Evolutionary conservation across 1,140 invertebrate species (phyloP).

Genomic region (Ips nitidus): DNA sequence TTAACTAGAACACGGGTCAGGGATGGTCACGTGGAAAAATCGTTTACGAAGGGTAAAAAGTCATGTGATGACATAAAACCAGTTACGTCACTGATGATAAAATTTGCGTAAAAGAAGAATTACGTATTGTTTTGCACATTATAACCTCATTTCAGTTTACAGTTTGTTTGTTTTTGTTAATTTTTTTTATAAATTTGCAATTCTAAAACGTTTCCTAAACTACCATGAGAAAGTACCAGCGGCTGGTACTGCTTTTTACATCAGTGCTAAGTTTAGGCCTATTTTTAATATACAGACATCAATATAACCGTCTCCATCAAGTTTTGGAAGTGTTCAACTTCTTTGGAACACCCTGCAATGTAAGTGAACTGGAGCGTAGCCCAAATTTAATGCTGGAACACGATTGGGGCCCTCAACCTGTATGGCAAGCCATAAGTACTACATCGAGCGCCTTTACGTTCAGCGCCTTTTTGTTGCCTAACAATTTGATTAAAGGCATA

Average conservation of each 20-base stretch:
- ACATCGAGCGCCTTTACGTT: constrained; percentile 54
- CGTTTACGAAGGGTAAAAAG: no score
- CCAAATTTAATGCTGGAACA: constrained; percentile 52
- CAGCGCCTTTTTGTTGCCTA: constrained; percentile 57
- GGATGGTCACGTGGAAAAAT: no score
- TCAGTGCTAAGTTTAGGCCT: constrained; percentile 67
- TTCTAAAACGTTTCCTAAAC: not conserved
- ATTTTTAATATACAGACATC: constrained; percentile 73
- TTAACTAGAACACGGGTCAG: no score
- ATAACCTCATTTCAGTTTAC: no score
- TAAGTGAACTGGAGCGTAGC: constrained; percentile 55
- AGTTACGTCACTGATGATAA: no score
- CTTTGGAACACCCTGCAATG: constrained; percentile 64
- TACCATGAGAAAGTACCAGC: constrained; percentile 74
- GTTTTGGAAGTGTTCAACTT: constrained; percentile 77
- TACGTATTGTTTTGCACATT: no score
- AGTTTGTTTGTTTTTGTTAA: no score
- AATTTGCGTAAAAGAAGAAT: no score
- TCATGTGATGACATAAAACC: no score
- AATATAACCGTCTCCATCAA: constrained; percentile 73
- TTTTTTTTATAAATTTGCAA: no score
- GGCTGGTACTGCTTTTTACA: constrained; percentile 65
- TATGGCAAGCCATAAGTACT: constrained; percentile 51
- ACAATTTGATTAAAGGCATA: constrained; percentile 56
- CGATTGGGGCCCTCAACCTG: constrained; percentile 48